Evolutionary conservation across 1,140 invertebrate species (phyloP).

Genomic region (Drosophila murphyi): DNA sequence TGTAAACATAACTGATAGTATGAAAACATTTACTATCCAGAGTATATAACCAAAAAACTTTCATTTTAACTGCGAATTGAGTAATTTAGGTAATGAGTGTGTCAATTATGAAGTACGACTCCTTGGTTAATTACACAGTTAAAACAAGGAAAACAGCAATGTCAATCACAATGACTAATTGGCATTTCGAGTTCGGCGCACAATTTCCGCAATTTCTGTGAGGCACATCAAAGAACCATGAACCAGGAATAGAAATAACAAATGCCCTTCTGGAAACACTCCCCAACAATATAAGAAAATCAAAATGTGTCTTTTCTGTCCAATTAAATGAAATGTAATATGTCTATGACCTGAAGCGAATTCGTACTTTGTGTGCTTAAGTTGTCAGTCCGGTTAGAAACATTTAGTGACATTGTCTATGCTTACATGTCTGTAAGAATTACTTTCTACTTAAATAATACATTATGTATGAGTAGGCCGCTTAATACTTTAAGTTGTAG

Average conservation of each 20-base stretch:
- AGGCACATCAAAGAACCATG: constrained; percentile 12
- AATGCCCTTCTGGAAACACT: background rate
- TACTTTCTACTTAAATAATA: no score
- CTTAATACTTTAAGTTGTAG: no score
- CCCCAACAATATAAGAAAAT: background rate
- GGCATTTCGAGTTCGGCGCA: constrained; percentile 6
- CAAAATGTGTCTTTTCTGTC: constrained; percentile 29
- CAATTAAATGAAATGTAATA: constrained; percentile 67
- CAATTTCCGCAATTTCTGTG: constrained; percentile 4
- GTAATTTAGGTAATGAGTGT: background rate
- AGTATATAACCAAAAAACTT: no score
- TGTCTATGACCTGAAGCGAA: background rate
- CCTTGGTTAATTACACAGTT: constrained; percentile 23
- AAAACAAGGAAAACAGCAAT: constrained; percentile 6
- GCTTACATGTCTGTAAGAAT: background rate
- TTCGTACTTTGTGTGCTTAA: constrained; percentile 40
- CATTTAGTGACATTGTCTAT: background rate
- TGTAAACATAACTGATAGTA: no score
- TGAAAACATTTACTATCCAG: no score
- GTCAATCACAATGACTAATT: constrained; percentile 34
- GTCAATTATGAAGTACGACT: background rate
- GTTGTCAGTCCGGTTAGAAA: background rate
- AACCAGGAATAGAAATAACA: background rate
- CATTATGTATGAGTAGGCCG: no score
- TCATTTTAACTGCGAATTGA: no score